These are phyloP conservation scores for Apteryx mantelli DNA, from an alignment of 2,113 vertebrate species.

Conservation along the genomic window DNA sequence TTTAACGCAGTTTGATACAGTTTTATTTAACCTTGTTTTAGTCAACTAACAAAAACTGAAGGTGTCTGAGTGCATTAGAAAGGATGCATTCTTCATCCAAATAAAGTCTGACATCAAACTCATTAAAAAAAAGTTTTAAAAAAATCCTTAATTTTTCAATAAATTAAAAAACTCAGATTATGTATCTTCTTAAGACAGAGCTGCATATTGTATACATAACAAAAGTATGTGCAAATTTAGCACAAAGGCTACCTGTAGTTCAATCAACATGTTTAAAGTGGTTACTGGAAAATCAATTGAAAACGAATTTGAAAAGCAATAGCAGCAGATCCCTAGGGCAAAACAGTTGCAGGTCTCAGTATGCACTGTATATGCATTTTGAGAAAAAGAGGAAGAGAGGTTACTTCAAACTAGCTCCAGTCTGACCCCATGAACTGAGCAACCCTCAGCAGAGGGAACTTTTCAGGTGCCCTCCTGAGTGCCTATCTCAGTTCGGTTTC, in stretches of 20 bases:
- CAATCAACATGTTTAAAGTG: background rate
- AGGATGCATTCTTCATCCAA: background rate
- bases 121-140: background rate
- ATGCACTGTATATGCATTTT: background rate
- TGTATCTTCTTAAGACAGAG: background rate
- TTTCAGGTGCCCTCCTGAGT: background rate
- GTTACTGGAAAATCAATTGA: background rate
- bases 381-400: background rate
- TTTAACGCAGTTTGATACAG: background rate
- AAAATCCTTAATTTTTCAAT: background rate
- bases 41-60: background rate
- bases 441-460: background rate
- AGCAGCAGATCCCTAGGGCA: background rate
- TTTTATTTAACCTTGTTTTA: background rate
- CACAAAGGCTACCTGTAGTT: background rate
- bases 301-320: background rate
- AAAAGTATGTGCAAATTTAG: background rate
- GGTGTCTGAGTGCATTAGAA: background rate
- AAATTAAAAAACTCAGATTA: background rate
- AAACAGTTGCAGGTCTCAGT: background rate
- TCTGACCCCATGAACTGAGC: background rate
- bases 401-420: background rate
- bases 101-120: background rate
- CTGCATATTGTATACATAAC: background rate
- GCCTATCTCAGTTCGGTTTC: background rate